Evolutionary conservation across 2,113 vertebrate genomes (phyloP), one percentile per base, ranked within the genome.

Genomic region (Centropristis striata): DNA sequence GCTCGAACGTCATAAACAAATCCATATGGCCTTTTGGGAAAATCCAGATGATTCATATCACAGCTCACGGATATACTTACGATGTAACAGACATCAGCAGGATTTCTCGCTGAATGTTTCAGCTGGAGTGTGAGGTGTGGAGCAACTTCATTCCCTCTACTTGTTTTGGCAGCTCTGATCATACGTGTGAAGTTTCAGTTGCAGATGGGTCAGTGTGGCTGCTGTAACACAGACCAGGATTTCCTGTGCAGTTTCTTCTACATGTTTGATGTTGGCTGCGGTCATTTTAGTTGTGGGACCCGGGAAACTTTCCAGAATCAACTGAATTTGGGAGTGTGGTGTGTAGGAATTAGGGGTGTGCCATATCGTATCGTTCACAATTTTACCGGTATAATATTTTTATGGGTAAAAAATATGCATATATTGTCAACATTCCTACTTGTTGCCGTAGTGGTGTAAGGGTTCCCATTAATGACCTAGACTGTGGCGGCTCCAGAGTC

Each of bases 21-120:
- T 92, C 87, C 86, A 88, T 88, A 89, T 86, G 88, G 84, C 71
- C 86, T 85, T 81, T 71, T 71, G 83, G 85, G 80, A 83, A 80
- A 79, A 78, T 84, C 76, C 68, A 83, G 68, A 86, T 86, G 78
- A 86, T 87, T 86, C 67, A 64, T 65, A 63, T 55, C 68, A 25
- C 72, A 51, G 63, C 64, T 84, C 65, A 60, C 16, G 12, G 83
- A 79, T 85, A 81, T 71, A 61, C 67, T 80, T 59, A 10, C 37
- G 1, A 27, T 54, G 78, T 75, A 60, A 64, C 54, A 77, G 67
- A 39, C 57, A 68, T 81, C 71, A 75, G 68, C 53, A 27, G 60
- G 47, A 80, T 82, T 86, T 71, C 71, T 73, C 59, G 0, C 65
- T 70, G 58, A 85, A 73, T 69, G 53, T 76, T 80, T 84, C 70